These are phyloP conservation scores for Urosaurus nigricauda DNA, from an alignment of 2,797 vertebrate species.

Conservation along the genomic window DNA sequence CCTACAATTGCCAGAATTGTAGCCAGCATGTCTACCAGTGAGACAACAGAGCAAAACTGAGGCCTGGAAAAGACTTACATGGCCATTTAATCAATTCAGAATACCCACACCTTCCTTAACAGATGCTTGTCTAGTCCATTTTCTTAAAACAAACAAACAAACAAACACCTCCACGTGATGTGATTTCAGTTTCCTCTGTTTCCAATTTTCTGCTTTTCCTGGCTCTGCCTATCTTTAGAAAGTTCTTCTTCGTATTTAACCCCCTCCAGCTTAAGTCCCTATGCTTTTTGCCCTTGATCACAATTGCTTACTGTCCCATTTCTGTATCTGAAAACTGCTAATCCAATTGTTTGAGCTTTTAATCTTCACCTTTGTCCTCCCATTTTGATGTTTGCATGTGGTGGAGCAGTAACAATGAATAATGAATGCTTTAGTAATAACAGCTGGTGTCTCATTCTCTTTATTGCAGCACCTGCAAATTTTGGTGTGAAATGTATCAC, in stretches of 20 bases:
- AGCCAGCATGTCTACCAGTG: too few relatives aligned
- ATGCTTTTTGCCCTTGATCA: not conserved
- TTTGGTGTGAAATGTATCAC: conserved; percentile 25
- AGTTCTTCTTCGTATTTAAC: conserved; percentile 8
- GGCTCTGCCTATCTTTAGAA: conserved; percentile 1
- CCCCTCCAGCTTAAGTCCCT: not conserved
- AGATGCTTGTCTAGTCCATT: conserved; percentile 11
- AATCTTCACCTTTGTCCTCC: not conserved
- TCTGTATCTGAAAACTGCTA: conserved; percentile 7
- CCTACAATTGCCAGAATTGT: too few relatives aligned
- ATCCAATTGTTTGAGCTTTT: conserved; percentile 16
- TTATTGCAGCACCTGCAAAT: conserved; percentile 45
- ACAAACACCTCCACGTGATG: not conserved
- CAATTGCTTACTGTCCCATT: not conserved
- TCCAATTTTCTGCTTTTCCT: conserved; percentile 16
- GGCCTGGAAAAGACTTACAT: not conserved
- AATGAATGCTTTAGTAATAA: conserved; percentile 48
- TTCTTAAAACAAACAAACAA: not conserved
- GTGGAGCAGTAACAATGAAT: conserved; percentile 33
- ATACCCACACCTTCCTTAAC: not conserved
- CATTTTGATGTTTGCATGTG: not conserved
- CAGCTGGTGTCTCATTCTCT: conserved; percentile 5
- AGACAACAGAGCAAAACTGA: not conserved
- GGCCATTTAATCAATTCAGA: not conserved
- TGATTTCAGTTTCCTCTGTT: conserved; percentile 10